Percentiles rank a stretch among this genome's conserved stretches.
Evolutionary conservation across 2,888 invertebrate genomes (phyloP).

Genomic region (Schizaphis graminum): DNA sequence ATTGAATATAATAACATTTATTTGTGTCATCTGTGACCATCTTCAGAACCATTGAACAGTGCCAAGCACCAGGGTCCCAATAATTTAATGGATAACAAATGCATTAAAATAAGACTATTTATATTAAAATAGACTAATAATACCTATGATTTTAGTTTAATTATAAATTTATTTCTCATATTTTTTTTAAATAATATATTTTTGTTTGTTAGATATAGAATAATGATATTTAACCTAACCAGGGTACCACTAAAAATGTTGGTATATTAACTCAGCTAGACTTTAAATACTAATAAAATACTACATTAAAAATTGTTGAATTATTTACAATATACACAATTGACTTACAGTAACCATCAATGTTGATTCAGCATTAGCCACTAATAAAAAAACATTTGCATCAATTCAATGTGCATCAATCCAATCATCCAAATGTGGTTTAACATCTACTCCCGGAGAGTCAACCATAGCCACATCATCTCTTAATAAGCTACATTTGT

Average conservation of each 20-base stretch:
- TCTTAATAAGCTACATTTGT: slow-evolving; percentile 90
- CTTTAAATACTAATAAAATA: not conserved
- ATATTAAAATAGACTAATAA: not conserved
- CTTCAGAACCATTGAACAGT: not conserved
- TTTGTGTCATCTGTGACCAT: not conserved
- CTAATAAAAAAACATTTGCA: slow-evolving; percentile 99
- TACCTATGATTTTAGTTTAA: not conserved
- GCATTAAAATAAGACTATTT: not conserved
- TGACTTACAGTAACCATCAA: slow-evolving; percentile 93
- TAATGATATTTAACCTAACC: not conserved
- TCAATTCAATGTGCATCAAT: slow-evolving; percentile 99
- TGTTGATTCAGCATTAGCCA: slow-evolving; percentile 98
- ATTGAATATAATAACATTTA: not conserved
- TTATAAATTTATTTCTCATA: not conserved
- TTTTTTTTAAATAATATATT: not conserved
- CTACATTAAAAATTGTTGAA: not conserved
- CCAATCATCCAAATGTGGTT: slow-evolving; percentile 98
- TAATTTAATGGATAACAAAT: not conserved
- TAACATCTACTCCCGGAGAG: slow-evolving; percentile 98
- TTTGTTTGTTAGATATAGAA: not conserved
- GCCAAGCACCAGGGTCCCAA: not conserved
- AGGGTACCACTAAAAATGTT: too few species aligned
- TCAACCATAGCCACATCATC: slow-evolving; percentile 99
- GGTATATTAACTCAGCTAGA: too few species aligned
- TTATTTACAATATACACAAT: not conserved